A percentile compares a stretch with the other conserved stretches of the same genome.
These are phyloP conservation scores for Variabilichromis moorii DNA, from an alignment of 2,113 vertebrate genomes.

Conservation along the genomic window DNA sequence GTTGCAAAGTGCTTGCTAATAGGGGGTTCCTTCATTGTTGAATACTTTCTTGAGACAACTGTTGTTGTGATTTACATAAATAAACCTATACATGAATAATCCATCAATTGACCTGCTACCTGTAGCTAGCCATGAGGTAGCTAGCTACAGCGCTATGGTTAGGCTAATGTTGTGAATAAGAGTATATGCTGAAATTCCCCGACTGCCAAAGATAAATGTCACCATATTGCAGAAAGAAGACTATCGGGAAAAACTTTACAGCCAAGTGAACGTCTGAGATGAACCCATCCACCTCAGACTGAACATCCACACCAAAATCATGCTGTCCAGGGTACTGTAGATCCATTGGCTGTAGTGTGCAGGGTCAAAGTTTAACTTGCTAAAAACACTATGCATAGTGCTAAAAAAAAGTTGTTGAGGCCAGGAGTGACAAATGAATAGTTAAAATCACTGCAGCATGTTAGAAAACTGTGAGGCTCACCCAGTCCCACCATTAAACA, in stretches of 20 bases:
- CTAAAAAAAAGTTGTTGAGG: neutral
- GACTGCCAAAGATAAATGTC: neutral
- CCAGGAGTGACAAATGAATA: neutral
- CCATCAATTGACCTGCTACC: neutral
- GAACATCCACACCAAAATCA: neutral
- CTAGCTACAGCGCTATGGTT: neutral
- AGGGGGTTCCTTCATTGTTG: neutral
- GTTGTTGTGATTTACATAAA: neutral
- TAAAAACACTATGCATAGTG: neutral
- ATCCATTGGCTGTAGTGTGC: neutral
- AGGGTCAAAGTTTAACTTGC: neutral
- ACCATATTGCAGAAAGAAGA: neutral
- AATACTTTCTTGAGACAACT: neutral
- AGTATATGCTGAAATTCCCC: neutral
- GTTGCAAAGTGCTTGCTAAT: neutral
- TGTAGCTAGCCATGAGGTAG: neutral
- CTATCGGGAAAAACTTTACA: neutral
- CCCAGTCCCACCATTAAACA: neutral
- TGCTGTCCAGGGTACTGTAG: neutral
- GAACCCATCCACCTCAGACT: neutral
- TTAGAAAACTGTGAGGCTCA: neutral
- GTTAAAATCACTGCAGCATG: neutral
- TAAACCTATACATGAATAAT: neutral
- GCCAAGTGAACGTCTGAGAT: neutral
- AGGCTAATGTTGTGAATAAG: neutral